Evolutionary conservation across 1,140 invertebrate genomes (phyloP), one percentile per base, ranked within the genome.

Genomic region (Pachypsylla venusta): DNA sequence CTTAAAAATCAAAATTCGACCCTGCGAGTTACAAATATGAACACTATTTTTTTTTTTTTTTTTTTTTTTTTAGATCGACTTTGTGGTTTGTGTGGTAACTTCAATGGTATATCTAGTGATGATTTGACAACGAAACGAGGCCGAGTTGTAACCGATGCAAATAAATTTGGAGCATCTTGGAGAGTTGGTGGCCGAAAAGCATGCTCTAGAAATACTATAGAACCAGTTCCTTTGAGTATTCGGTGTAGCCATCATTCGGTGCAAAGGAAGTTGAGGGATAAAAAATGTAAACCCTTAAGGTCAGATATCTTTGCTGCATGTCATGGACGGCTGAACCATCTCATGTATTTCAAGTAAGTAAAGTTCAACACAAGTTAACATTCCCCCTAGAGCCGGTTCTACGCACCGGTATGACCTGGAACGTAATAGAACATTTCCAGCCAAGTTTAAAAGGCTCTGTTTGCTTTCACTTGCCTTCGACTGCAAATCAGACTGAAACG

Each of bases 71-170:
- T n/a, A 63, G 62, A 55, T 2, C 57, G 54, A 14, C 67, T 93
- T 14, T 94, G 91, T 67, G 93, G 93, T 22, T 71, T 97, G 0
- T 97, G 93, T 68, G 93, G 93, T 0, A 96, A 96, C 70, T 96
- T 87, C 71, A 96, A 93, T 71, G 81, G 80, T 10, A 64, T 85
- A 2, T 78, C 81, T 0, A 78, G 84, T 59, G 85, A 90, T 62
- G 83, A 86, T 67, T 75, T 89, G 64, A 82, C 74, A 39, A 82
- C 81, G 2, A 76, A 83, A 54, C 77, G 81, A 63, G 87, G 87
- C 0, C 73, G 74, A 53, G 56, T 64, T 1, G 63, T 64, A 62
- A 71, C 69, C 25, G 81, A 86, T 64, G 74, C 83, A 1, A 78
- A 82, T 68, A 77, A 77, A 48, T 92, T 93, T 65, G 89, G 85